Conservation (phyloP, 1,140 invertebrate genomes). For the Hyles vespertilio region DNA sequence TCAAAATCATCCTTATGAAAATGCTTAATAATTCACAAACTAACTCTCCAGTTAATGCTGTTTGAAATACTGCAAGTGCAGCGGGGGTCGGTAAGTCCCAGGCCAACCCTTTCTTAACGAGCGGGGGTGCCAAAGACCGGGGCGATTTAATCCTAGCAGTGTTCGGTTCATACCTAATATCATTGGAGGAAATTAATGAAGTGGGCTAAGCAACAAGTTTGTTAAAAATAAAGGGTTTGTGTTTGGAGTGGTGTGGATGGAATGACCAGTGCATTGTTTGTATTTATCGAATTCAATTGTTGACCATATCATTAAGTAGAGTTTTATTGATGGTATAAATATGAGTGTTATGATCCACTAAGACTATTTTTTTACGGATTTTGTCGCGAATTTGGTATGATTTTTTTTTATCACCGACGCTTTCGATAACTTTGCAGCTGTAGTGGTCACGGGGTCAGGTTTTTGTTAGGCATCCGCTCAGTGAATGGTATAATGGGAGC, state of each 20-base stretch:
- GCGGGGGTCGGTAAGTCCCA: neutral
- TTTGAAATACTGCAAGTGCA: constrained; percentile 9
- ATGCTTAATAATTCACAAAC: constrained; percentile 3
- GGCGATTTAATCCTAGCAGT: neutral
- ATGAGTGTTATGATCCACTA: too few relatives aligned
- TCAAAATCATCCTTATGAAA: constrained; percentile 3
- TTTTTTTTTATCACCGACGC: too few relatives aligned
- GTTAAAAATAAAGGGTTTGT: constrained; percentile 1
- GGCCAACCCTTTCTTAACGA: constrained; percentile 8
- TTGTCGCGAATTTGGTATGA: too few relatives aligned
- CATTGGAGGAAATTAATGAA: constrained; percentile 6
- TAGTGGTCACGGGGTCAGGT: too few relatives aligned
- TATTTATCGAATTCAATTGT: too few relatives aligned
- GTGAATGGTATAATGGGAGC: too few relatives aligned
- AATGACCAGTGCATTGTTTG: too few relatives aligned
- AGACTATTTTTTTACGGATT: too few relatives aligned
- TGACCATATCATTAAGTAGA: too few relatives aligned
- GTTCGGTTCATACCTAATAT: neutral
- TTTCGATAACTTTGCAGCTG: too few relatives aligned
- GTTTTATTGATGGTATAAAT: too few relatives aligned
- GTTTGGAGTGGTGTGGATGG: neutral
- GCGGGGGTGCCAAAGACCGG: constrained; percentile 3
- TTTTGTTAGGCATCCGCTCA: too few relatives aligned
- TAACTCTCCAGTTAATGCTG: constrained; percentile 3
- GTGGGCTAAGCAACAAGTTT: constrained; percentile 2